A percentile compares a stretch with the other conserved stretches of the same genome.
These are phyloP conservation scores for Apogon hyalosoma DNA, from an alignment of 2,797 vertebrate species.

Conservation along the genomic window DNA sequence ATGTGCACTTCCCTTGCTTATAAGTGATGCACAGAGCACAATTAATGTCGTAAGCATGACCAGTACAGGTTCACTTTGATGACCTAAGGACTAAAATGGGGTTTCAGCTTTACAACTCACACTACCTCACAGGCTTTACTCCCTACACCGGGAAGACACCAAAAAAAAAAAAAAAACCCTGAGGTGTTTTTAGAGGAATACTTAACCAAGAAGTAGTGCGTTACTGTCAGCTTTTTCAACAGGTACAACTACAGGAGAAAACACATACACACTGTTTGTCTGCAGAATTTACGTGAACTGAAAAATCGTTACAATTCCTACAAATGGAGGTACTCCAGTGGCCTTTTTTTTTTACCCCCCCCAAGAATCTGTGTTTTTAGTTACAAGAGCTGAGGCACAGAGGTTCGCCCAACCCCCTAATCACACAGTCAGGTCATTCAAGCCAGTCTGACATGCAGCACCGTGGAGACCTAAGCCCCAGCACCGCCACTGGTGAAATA, in stretches of 20 bases:
- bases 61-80: no score
- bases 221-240: neutral
- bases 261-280: neutral
- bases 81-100: slow-evolving; percentile 43
- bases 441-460: slow-evolving; percentile 47
- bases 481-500: slow-evolving; percentile 34
- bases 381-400: slow-evolving; percentile 17
- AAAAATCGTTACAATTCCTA: neutral
- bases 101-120: slow-evolving; percentile 33
- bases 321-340: neutral
- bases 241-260: neutral
- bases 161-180: slow-evolving; percentile 23
- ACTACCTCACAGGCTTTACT: slow-evolving; percentile 25
- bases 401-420: slow-evolving; percentile 13
- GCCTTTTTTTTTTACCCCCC: neutral
- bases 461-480: slow-evolving; percentile 27
- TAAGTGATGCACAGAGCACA: no score
- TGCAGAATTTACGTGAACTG: slow-evolving; percentile 9
- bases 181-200: neutral
- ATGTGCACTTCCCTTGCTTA: no score
- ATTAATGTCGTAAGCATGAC: no score
- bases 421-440: slow-evolving; percentile 48
- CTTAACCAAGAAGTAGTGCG: neutral
- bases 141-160: neutral
- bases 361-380: slow-evolving; percentile 24